Evolutionary conservation across 2,113 vertebrate species (phyloP), one percentile per base, ranked within the genome.

Genomic region (Mus pahari): DNA sequence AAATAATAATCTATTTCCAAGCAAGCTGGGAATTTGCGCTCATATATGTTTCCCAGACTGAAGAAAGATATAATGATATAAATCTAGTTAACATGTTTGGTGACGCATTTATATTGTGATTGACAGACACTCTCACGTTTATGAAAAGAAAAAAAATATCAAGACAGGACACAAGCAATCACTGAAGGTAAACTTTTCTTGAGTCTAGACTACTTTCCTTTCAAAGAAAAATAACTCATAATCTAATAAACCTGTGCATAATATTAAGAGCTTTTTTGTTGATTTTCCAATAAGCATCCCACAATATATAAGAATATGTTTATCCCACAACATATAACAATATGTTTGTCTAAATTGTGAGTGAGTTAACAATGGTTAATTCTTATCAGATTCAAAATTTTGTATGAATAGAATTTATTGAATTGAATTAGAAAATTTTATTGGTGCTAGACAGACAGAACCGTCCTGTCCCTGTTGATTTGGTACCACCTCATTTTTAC

Each of bases 151-250:
- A 73, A 39, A 11, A 19, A 45, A 5, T n/a, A n/a, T n/a, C n/a
- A 0, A 5, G 7, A 89, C 92, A 94, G 10, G 86, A 96, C 94
- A 97, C 42, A 74, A 58, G 87, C 86, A 87, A 94, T 94, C 92
- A 92, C 60, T 31, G 91, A 48, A 96, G 92, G 74, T 53, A 42
- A 95, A 53, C 66, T 26, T 48, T 81, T 62, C 92, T 89, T 96
- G 93, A 89, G 95, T 97, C 77, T 91, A 93, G 94, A 58, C 73
- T 74, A 20, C 9, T 87, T 77, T 79, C 62, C n/a, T 68, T 73
- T 39, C 70, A 62, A 91, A 58, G 68, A 79, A 45, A 91, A 70
- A 20, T 14, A 1, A 71, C 50, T 92, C 19, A 28, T 48, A 83
- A 86, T 33, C 7, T 12, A 78, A 22, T 2, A 79, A 68, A 12